Base-by-base conservation (phyloP, 2,797 vertebrate genomes). In the Gymnocypris eckloni region DNA sequence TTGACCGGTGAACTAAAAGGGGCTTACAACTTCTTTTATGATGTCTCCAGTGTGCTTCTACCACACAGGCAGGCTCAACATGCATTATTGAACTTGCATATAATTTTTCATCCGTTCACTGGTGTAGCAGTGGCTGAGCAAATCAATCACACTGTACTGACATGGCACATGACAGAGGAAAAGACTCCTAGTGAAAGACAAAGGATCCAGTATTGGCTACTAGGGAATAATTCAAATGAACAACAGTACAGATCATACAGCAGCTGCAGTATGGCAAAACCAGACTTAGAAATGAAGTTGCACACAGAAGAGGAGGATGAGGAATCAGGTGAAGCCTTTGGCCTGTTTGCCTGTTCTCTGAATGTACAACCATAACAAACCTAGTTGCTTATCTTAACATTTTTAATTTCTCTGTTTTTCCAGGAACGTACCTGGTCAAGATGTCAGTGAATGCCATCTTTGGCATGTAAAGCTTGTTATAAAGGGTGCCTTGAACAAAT, bases 101-200 rank as follows among this genome's bases (percentile, higher is more conserved):
- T 18, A 52, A 54, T 76, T 39, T 76, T 37, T 54, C 50, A 54
- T 54, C 48, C 50, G 15, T 76, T 76, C 28, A 76, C 72, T 37
- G 4, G 25, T 76, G 15, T 11, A 52, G 48, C 28, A 54, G 73
- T 54, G 16, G 48, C 16, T 20, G 28, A 76, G 25, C 28, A 1
- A 50, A 76, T 76, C 18, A 25, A 76, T 52, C 72, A 76, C 28
- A 76, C 1, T 1, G 9, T 76, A 54, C 16, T 37, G 28, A 77
- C 18, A 54, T 13, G 73, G 33, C 8, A 12, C 18, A 33, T 33
- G 25, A 50, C 15, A 50, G 13, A 73, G 13, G 15, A 20, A 28
- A 50, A 70, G 33, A 50, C 2, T 48, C 43, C 15, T 75, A 18
- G 72, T 50, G 48, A 75, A 15, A 73, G 13, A 45, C 13, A 13